Conservation (phyloP, 2,797 vertebrate genomes). For the Chiloscyllium punctatum region DNA sequence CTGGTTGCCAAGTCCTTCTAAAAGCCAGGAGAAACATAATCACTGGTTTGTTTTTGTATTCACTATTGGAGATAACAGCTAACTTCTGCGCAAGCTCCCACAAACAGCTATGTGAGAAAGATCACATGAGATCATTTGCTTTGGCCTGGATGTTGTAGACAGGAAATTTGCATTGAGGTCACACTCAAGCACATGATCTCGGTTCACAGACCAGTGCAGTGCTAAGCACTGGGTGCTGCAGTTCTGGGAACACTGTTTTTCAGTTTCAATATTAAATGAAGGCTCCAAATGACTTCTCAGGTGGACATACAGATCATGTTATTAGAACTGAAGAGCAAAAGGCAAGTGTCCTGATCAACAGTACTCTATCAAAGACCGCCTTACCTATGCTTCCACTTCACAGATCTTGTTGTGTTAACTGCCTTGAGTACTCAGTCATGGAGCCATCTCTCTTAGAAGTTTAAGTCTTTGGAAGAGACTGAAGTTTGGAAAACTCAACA, state of each 20-base stretch:
- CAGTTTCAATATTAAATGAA: not conserved
- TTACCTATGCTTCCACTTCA: not conserved
- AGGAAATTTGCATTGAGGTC: not conserved
- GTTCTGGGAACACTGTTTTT: too few species aligned
- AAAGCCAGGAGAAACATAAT: too few species aligned
- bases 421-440: too few species aligned
- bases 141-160: not conserved
- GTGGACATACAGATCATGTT: not conserved
- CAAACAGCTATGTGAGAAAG: not conserved
- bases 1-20: too few species aligned
- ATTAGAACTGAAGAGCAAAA: not conserved
- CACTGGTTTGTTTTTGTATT: too few species aligned
- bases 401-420: not conserved
- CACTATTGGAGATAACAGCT: not conserved
- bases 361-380: not conserved
- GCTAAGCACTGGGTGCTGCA: not conserved
- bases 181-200: not conserved
- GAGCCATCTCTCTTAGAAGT: not conserved
- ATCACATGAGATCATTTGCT: not conserved
- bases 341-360: not conserved
- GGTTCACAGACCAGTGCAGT: too few species aligned
- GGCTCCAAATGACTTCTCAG: not conserved
- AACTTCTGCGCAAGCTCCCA: not conserved
- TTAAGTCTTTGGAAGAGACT: not conserved
- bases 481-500: not conserved